Conservation (phyloP, 2,888 invertebrate species). For the Parnassius mnemosyne region DNA sequence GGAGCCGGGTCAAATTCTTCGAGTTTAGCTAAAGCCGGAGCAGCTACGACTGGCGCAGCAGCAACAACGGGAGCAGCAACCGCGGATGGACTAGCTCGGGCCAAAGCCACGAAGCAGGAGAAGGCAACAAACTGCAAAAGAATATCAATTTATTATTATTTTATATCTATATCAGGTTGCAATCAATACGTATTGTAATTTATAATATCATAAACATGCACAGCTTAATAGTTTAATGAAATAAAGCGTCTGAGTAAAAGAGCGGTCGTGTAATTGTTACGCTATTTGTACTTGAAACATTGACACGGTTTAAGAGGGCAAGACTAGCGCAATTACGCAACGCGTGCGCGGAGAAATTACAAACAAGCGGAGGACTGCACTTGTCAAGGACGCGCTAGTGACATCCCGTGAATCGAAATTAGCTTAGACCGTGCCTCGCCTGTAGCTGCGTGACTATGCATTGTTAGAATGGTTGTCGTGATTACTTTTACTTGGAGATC, state of each 20-base stretch:
- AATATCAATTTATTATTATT: neutral
- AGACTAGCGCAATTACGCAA: slow-evolving; percentile 67
- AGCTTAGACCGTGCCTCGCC: slow-evolving; percentile 32
- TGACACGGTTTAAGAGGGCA: slow-evolving; percentile 69
- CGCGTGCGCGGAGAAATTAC: slow-evolving; percentile 65
- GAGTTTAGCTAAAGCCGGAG: slow-evolving; percentile 42
- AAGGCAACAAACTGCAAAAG: slow-evolving; percentile 55
- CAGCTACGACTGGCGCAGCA: slow-evolving; percentile 47
- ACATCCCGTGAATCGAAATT: slow-evolving; percentile 56
- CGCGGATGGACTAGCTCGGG: slow-evolving; percentile 49
- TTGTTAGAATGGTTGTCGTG: slow-evolving; percentile 2
- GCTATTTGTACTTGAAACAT: slow-evolving; percentile 69
- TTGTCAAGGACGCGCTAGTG: slow-evolving; percentile 61
- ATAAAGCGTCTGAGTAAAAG: no score
- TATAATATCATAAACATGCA: no score
- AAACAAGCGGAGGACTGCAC: slow-evolving; percentile 61
- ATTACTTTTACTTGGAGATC: neutral
- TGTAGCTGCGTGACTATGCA: slow-evolving; percentile 12
- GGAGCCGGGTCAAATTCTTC: slow-evolving; percentile 79
- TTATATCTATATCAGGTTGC: neutral
- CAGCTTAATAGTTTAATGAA: no score
- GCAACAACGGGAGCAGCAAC: slow-evolving; percentile 41
- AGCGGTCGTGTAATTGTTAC: slow-evolving; percentile 7
- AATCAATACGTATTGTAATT: no score
- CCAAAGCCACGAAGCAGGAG: slow-evolving; percentile 58